Evolutionary conservation across 2,113 vertebrate genomes (phyloP).

Genomic region (Lophius piscatorius): DNA sequence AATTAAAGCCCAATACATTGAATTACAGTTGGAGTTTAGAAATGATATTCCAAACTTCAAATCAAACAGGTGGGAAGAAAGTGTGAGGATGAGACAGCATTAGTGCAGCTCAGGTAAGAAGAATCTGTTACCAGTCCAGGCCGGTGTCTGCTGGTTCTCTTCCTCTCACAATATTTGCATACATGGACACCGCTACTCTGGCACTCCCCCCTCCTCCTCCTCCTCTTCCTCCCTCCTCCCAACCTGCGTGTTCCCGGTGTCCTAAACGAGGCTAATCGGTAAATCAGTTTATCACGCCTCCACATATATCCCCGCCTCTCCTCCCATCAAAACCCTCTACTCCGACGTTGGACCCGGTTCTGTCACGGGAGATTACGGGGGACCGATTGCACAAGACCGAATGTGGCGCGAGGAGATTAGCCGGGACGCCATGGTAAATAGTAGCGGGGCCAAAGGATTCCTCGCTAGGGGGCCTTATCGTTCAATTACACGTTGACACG

Average conservation of each 20-base stretch:
- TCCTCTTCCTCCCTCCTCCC: neutral
- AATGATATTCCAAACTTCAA: too few species aligned
- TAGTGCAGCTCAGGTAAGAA: too few species aligned
- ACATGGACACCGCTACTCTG: constrained; percentile 49
- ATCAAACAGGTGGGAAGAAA: too few species aligned
- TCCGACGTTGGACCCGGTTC: constrained; percentile 94
- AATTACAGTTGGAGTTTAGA: too few species aligned
- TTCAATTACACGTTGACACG: constrained; percentile 99
- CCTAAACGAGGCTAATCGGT: constrained; percentile 99
- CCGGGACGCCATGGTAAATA: constrained; percentile 90
- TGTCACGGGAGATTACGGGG: constrained; percentile 96
- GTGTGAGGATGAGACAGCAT: too few species aligned
- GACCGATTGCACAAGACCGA: constrained; percentile 97
- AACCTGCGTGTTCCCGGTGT: constrained; percentile 85
- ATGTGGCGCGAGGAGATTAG: constrained; percentile 98
- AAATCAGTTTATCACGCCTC: constrained; percentile 95
- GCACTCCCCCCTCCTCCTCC: neutral
- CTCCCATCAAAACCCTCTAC: constrained; percentile 87
- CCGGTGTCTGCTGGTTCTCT: constrained; percentile 28
- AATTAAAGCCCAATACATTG: too few species aligned
- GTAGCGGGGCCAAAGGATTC: constrained; percentile 97
- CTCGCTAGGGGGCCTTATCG: constrained; percentile 99
- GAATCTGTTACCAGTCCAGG: too few species aligned
- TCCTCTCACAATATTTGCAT: constrained; percentile 32
- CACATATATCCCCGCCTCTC: constrained; percentile 93